phyloP scores from a whole-genome alignment of 2,797 vertebrate species.

The Hoplostethus atlanticus region DNA sequence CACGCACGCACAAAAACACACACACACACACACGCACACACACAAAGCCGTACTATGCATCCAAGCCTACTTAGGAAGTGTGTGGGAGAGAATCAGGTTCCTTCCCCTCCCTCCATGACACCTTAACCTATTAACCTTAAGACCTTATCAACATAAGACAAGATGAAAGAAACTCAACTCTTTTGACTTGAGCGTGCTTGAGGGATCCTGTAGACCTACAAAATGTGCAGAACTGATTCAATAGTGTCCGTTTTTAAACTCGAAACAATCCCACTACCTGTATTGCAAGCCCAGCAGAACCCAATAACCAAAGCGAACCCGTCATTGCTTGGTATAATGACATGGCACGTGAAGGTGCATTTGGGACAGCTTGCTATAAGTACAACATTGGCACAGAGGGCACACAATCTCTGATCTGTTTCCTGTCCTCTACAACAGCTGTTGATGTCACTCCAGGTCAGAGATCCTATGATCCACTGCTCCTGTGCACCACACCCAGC shows the following conservation, averaged over 20 bases:
- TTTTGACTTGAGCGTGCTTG: constrained; percentile 28
- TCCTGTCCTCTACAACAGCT: constrained; percentile 72
- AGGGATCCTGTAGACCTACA: constrained; percentile 11
- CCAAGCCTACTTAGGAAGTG: constrained; percentile 1
- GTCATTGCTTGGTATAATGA: background rate
- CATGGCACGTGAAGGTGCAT: constrained; percentile 64
- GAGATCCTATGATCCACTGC: constrained; percentile 78
- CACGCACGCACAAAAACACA: background rate
- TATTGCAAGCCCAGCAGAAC: background rate
- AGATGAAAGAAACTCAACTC: constrained; percentile 30
- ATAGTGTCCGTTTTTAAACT: background rate
- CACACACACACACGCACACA: constrained; percentile 1
- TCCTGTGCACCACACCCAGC: constrained; percentile 74
- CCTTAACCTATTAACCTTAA: constrained; percentile 49
- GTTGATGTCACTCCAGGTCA: constrained; percentile 78
- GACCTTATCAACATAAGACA: constrained; percentile 29
- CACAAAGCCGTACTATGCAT: background rate
- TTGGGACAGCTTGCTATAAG: constrained; percentile 55
- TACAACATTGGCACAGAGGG: constrained; percentile 49
- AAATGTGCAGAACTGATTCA: constrained; percentile 12
- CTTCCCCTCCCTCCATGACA: constrained; percentile 38
- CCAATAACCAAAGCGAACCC: constrained; percentile 35
- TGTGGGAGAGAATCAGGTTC: constrained; percentile 14
- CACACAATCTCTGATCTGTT: constrained; percentile 46
- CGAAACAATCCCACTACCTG: constrained; percentile 10